Conservation (phyloP, 1,140 invertebrate genomes). For the Tetraneura akinire region DNA sequence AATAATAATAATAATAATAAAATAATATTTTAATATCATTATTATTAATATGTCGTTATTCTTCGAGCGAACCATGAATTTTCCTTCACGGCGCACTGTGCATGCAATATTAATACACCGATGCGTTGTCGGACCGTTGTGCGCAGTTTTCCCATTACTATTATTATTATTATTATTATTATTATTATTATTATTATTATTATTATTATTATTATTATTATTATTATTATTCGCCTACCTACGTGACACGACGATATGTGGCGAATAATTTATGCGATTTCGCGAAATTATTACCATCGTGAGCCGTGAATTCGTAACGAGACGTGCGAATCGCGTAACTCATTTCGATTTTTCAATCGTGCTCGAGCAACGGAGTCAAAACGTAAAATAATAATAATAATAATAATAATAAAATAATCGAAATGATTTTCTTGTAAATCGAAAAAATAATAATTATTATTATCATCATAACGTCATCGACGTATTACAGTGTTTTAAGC, state of each 20-base stretch:
- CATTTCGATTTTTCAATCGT: slow-evolving; percentile 1
- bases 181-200: background rate
- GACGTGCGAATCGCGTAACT: background rate
- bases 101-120: slow-evolving; percentile 45
- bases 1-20: too few species aligned
- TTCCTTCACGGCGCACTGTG: slow-evolving; percentile 16
- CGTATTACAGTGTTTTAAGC: too few species aligned
- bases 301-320: slow-evolving; percentile 3
- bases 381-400: too few species aligned
- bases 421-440: too few species aligned
- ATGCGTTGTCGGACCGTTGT: slow-evolving; percentile 11
- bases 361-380: background rate
- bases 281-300: background rate
- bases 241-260: slow-evolving; percentile 17
- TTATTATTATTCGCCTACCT: background rate
- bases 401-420: too few species aligned
- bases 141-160: background rate
- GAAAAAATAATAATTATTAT: too few species aligned
- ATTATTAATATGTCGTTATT: too few species aligned
- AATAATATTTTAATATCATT: too few species aligned
- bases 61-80: background rate
- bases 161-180: background rate
- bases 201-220: background rate
- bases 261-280: slow-evolving; percentile 9
- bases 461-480: too few species aligned